Evolutionary conservation across 2,113 vertebrate species (phyloP).

Genomic region (Tylochromis polylepis): DNA sequence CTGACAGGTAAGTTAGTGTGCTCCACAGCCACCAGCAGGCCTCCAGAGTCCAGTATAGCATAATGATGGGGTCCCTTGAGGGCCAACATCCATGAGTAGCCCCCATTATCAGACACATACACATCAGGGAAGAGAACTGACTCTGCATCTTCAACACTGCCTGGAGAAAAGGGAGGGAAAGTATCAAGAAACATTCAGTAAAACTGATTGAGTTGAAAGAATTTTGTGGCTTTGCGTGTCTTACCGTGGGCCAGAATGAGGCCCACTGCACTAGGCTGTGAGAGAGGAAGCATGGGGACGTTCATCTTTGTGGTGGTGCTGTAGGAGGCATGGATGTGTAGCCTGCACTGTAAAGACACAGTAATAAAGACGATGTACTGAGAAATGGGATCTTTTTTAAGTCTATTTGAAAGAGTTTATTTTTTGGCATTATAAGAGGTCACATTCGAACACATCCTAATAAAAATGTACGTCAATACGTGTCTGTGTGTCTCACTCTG

Average conservation of each 20-base stretch:
- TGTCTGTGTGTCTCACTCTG: slow-evolving; percentile 38
- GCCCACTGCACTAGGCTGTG: slow-evolving; percentile 87
- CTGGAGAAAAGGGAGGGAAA: slow-evolving; percentile 52
- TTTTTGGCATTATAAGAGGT: neutral
- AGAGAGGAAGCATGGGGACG: slow-evolving; percentile 85
- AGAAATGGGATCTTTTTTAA: neutral
- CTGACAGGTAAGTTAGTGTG: slow-evolving; percentile 78
- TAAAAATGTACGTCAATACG: neutral
- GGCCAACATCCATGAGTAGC: slow-evolving; percentile 86
- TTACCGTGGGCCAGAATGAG: slow-evolving; percentile 91
- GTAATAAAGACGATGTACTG: neutral
- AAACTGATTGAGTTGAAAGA: neutral
- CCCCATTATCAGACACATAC: slow-evolving; percentile 90
- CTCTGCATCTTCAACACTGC: slow-evolving; percentile 85
- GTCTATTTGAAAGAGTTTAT: neutral
- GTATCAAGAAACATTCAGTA: neutral
- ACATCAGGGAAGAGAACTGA: slow-evolving; percentile 84
- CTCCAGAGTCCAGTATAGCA: slow-evolving; percentile 90
- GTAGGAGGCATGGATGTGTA: slow-evolving; percentile 90
- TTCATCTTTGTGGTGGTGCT: slow-evolving; percentile 90
- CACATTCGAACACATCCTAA: neutral
- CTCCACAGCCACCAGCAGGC: slow-evolving; percentile 86
- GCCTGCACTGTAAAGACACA: slow-evolving; percentile 81
- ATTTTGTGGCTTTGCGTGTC: neutral
- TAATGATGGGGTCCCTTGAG: slow-evolving; percentile 89